phyloP scores from a whole-genome alignment of 2,113 vertebrate species.

The Poeciliopsis prolifica region DNA sequence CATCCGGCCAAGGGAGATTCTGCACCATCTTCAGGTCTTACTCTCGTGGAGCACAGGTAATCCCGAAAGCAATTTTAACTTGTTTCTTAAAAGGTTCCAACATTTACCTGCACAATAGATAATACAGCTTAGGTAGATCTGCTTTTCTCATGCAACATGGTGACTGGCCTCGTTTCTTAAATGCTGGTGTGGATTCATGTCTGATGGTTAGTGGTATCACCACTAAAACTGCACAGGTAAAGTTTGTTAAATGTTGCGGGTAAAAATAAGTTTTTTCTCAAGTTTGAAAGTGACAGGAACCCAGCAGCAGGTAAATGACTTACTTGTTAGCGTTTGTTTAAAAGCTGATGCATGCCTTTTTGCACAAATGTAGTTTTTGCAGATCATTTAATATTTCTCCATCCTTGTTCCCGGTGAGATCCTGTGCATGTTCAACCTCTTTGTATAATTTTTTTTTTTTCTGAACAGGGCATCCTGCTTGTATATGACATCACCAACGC shows the following conservation, averaged over 20 bases:
- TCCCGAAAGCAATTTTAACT: background rate
- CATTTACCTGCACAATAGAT: background rate
- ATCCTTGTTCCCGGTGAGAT: background rate
- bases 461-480: slow-evolving; percentile 91
- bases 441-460: background rate
- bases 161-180: background rate
- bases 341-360: too few species aligned
- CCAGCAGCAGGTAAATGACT: too few species aligned
- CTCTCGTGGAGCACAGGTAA: slow-evolving; percentile 97
- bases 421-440: too few species aligned
- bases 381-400: too few species aligned
- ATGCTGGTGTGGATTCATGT: background rate
- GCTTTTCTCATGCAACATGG: too few species aligned
- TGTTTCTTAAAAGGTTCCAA: background rate
- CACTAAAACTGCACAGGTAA: too few species aligned
- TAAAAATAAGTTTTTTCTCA: too few species aligned
- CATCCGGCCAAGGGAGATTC: slow-evolving; percentile 96
- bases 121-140: background rate
- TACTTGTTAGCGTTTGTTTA: too few species aligned
- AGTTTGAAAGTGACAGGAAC: too few species aligned
- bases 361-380: too few species aligned
- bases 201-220: background rate
- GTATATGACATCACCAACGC: slow-evolving; percentile 98
- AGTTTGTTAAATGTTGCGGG: too few species aligned
- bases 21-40: slow-evolving; percentile 99